These are phyloP conservation scores for Corapipo altera DNA, from an alignment of 2,113 vertebrate species.

Conservation along the genomic window DNA sequence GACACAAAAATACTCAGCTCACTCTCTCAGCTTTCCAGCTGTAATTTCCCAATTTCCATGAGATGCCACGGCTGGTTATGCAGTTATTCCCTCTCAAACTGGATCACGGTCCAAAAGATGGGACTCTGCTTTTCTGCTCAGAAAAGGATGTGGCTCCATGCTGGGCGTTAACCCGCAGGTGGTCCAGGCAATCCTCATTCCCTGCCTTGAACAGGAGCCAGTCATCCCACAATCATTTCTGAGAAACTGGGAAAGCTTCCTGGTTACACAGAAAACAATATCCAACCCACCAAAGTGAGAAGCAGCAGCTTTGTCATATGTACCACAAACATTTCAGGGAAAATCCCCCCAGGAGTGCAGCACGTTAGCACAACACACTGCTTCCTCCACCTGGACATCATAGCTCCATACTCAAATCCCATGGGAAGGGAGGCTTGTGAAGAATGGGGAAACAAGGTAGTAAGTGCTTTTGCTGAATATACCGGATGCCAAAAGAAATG, in stretches of 20 bases:
- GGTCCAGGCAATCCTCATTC: neutral
- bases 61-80: neutral
- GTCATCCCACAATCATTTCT: neutral
- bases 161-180: neutral
- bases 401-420: neutral
- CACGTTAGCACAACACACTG: neutral
- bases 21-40: neutral
- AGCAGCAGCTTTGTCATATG: neutral
- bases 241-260: neutral
- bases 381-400: neutral
- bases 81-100: neutral
- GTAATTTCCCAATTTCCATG: neutral
- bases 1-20: neutral
- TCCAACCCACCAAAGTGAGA: neutral
- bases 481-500: neutral
- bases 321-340: neutral
- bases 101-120: neutral
- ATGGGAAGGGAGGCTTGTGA: neutral
- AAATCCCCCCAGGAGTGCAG: neutral
- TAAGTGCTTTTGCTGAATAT: neutral
- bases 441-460: neutral
- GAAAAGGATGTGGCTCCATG: rapidly evolving
- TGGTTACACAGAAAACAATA: neutral
- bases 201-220: neutral
- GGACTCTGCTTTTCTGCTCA: neutral